These are phyloP conservation scores for Aegotheles bennettii DNA, from an alignment of 2,113 vertebrate species.

Conservation along the genomic window DNA sequence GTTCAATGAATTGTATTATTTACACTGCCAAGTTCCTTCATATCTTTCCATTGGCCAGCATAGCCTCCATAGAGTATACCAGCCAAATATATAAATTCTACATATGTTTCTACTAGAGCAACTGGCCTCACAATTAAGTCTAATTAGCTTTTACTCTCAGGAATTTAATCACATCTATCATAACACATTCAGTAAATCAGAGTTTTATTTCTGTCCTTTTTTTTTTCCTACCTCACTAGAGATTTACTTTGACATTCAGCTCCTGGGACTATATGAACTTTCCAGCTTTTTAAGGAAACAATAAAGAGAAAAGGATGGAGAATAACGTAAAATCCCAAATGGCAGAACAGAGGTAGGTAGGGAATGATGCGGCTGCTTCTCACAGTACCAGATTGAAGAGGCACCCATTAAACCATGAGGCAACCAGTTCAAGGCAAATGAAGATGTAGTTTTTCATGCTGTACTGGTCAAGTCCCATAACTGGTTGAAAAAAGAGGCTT, in stretches of 20 bases:
- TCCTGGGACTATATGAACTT: slow-evolving; percentile 4
- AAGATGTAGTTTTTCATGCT: not conserved
- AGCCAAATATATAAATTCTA: slow-evolving; percentile 64
- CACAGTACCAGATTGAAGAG: not conserved
- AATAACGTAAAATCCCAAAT: not conserved
- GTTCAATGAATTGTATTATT: not conserved
- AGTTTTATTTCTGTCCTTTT: slow-evolving; percentile 37
- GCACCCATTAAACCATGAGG: not conserved
- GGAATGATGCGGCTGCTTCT: not conserved
- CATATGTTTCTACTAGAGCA: slow-evolving; percentile 64
- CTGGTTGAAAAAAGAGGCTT: not conserved
- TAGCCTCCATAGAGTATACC: slow-evolving; percentile 14
- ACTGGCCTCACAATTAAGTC: slow-evolving; percentile 58
- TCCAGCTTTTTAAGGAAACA: slow-evolving; percentile 22
- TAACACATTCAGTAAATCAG: slow-evolving; percentile 52
- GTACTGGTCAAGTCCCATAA: not conserved
- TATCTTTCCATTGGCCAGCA: slow-evolving; percentile 10
- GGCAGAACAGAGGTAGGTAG: not conserved
- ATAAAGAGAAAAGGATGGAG: not conserved
- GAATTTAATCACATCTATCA: slow-evolving; percentile 61
- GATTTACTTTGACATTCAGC: slow-evolving; percentile 10
- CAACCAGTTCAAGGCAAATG: not conserved
- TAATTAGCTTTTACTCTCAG: slow-evolving; percentile 60
- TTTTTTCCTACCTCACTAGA: not conserved
- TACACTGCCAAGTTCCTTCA: slow-evolving; percentile 19